phyloP scores from a whole-genome alignment of 2,888 invertebrate species.

The Phanerotoma sp. region DNA sequence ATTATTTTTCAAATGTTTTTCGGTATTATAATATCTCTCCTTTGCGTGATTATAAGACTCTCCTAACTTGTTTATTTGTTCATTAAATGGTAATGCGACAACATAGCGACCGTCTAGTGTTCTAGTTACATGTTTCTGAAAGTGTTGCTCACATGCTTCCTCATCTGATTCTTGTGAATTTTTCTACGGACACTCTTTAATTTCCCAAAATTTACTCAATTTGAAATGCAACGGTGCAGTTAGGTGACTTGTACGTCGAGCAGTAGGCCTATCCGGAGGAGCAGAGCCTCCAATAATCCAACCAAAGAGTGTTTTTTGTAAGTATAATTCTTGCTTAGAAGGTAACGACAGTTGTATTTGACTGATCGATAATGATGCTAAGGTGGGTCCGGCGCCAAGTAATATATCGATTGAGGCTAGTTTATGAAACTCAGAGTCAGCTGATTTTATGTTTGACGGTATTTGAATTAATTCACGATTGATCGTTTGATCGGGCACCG shows the following conservation, averaged over 20 bases:
- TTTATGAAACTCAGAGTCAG: slow-evolving; percentile 31
- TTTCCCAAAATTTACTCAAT: slow-evolving; percentile 29
- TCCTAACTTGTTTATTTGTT: slow-evolving; percentile 11
- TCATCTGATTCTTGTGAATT: too few relatives aligned
- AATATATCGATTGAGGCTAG: slow-evolving; percentile 23
- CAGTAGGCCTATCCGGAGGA: not conserved
- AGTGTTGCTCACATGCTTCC: slow-evolving; percentile 26
- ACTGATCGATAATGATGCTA: slow-evolving; percentile 5
- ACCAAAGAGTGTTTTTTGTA: slow-evolving; percentile 15
- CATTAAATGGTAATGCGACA: slow-evolving; percentile 30
- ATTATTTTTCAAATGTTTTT: slow-evolving; percentile 8
- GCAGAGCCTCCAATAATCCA: slow-evolving; percentile 18
- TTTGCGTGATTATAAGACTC: slow-evolving; percentile 10
- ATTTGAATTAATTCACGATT: slow-evolving; percentile 17
- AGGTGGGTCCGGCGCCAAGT: slow-evolving; percentile 19
- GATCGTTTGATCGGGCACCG: slow-evolving; percentile 21
- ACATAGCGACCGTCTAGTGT: slow-evolving; percentile 28
- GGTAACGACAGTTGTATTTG: not conserved
- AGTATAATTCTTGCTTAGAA: not conserved
- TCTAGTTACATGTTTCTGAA: slow-evolving; percentile 13
- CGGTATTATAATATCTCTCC: slow-evolving; percentile 10
- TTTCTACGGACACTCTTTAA: slow-evolving; percentile 30
- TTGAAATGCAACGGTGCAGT: slow-evolving; percentile 7
- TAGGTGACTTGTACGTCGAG: not conserved
- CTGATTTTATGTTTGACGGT: slow-evolving; percentile 25